These are phyloP conservation scores for Castor canadensis DNA, from an alignment of 2,113 vertebrate species.

Conservation along the genomic window DNA sequence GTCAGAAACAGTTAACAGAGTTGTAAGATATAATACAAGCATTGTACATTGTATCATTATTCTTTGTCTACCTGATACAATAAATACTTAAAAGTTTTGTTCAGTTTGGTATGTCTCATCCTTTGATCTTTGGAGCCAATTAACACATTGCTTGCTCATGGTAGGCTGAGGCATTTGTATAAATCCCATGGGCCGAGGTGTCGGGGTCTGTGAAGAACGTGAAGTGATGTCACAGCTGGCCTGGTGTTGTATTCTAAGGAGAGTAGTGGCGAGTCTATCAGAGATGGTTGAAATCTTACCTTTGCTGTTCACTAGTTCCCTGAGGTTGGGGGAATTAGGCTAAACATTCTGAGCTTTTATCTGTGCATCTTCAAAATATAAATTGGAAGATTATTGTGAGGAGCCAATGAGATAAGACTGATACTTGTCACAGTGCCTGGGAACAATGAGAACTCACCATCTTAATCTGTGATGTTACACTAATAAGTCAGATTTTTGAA, in stretches of 20 bases:
- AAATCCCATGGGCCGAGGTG: neutral
- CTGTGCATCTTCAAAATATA: neutral
- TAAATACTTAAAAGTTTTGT: neutral
- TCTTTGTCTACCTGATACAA: neutral
- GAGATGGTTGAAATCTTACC: neutral
- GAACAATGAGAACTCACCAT: neutral
- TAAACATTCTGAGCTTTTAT: neutral
- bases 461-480: neutral
- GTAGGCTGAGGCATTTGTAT: neutral
- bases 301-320: neutral
- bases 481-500: neutral
- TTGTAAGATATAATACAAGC: neutral
- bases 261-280: neutral
- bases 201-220: neutral
- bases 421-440: too few species aligned
- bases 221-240: neutral
- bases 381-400: neutral
- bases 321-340: neutral
- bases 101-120: neutral
- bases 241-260: neutral
- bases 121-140: neutral
- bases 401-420: neutral
- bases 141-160: neutral
- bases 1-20: neutral
- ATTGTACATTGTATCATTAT: neutral